These are phyloP conservation scores for Pseudococcus jackbeardsleyi DNA, from an alignment of 2,888 invertebrate genomes.

Conservation along the genomic window DNA sequence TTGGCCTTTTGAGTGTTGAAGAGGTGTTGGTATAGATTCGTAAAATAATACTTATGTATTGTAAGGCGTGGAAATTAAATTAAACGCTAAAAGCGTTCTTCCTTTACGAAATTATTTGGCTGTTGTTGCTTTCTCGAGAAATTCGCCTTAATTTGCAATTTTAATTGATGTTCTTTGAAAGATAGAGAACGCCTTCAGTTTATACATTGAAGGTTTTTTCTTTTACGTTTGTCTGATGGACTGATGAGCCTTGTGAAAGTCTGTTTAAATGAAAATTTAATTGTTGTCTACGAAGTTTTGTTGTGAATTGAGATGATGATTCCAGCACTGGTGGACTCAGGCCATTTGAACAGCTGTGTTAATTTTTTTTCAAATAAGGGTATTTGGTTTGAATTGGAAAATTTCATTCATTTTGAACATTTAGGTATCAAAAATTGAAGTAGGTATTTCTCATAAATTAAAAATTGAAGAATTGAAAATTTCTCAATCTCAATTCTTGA, in stretches of 20 bases:
- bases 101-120: slow-evolving; percentile 14
- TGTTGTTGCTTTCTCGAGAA: background rate
- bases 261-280: background rate
- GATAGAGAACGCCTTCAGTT: background rate
- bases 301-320: no score
- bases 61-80: slow-evolving; percentile 12
- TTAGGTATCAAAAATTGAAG: no score
- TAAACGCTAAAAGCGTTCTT: slow-evolving; percentile 3
- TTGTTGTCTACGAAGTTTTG: background rate
- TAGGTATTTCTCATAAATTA: no score
- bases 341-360: no score
- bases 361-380: no score
- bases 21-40: background rate
- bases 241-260: background rate
- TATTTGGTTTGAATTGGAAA: no score
- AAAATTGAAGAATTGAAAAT: no score
- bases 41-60: background rate
- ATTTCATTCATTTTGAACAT: no score
- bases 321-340: no score
- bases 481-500: no score
- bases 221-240: background rate
- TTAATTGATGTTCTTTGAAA: slow-evolving; percentile 12
- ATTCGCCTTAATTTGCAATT: slow-evolving; percentile 28
- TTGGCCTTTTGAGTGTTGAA: background rate
- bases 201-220: background rate